Base-by-base conservation (phyloP, 1,140 invertebrate genomes). In the Thrips palmi region DNA sequence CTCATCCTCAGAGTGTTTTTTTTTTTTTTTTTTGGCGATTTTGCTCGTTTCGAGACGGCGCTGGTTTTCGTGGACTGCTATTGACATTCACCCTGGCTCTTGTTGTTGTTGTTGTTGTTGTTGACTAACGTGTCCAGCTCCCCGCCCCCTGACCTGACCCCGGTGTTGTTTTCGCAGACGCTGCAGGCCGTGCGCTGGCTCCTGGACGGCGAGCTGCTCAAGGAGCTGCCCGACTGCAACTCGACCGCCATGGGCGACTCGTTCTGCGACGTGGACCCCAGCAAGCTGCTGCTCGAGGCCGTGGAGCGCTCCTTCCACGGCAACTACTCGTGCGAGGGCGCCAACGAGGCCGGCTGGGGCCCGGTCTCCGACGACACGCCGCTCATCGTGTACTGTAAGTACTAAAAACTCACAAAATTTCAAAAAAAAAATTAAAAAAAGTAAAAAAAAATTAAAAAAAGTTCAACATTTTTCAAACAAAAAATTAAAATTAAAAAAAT, bases 311-410 rank as follows among this genome's bases (percentile, higher is more conserved):
- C 70, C 33, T 86, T 88, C 52, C 81, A 87, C 43, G 87, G 85
- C n/a, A 88, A 89, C 56, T 91, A 87, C 57, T 84, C 83, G 0
- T 91, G 87, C 54, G 71, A 80, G 49, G 85, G 83, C 2, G 73
- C 71, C 50, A 89, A 88, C 57, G 68, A 70, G 10, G 84, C 84
- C 11, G 85, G 83, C 8, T 87, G 81, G 77, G 83, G 84, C 22
- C 65, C 68, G 8, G 60, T 71, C 42, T 86, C 82, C 5, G 60
- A 68, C 18, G 70, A 72, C 36, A 71, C 71, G 7, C 71, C 82
- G 45, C 64, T 88, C 7, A 58, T 77, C 32, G 77, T 85, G 33
- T 68, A 81, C 50, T 85, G 79, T 83, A 60, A 69, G 72, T 66
- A 41, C 28, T 21, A 17, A 3, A 14, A 10, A 11, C 18, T 35